Evolutionary conservation across 2,888 invertebrate genomes (phyloP).

Genomic region (Taphrorychus bicolor): DNA sequence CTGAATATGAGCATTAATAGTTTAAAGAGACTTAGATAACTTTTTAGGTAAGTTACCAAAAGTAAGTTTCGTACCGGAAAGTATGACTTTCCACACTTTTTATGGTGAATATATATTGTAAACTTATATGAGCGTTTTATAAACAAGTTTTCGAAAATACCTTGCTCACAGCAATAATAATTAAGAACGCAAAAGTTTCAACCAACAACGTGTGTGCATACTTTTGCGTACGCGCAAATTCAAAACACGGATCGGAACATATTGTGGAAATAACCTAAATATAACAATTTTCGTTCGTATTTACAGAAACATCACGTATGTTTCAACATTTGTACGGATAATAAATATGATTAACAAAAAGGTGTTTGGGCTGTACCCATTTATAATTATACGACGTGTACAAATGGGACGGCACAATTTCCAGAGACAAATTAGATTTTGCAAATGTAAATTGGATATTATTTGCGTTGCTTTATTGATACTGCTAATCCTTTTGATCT

Average conservation of each 20-base stretch:
- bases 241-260: slow-evolving; percentile 32
- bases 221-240: slow-evolving; percentile 24
- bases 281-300: slow-evolving; percentile 34
- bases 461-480: slow-evolving; percentile 1
- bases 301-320: slow-evolving; percentile 40
- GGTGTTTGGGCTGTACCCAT: slow-evolving; percentile 29
- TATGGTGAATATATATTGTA: too few species aligned
- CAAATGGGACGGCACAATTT: slow-evolving; percentile 28
- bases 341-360: slow-evolving; percentile 34
- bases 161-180: background rate
- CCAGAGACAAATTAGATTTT: slow-evolving; percentile 15
- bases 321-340: slow-evolving; percentile 29
- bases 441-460: slow-evolving; percentile 14
- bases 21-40: too few species aligned
- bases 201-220: slow-evolving; percentile 21
- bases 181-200: background rate
- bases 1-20: too few species aligned
- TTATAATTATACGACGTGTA: slow-evolving; percentile 20
- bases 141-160: background rate
- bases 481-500: slow-evolving; percentile 7
- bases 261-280: slow-evolving; percentile 39
- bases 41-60: too few species aligned
- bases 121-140: too few species aligned
- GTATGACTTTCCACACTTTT: too few species aligned
- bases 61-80: too few species aligned